These are phyloP conservation scores for Oasisia sp. DNA, from an alignment of 2,888 invertebrate species.

Conservation along the genomic window DNA sequence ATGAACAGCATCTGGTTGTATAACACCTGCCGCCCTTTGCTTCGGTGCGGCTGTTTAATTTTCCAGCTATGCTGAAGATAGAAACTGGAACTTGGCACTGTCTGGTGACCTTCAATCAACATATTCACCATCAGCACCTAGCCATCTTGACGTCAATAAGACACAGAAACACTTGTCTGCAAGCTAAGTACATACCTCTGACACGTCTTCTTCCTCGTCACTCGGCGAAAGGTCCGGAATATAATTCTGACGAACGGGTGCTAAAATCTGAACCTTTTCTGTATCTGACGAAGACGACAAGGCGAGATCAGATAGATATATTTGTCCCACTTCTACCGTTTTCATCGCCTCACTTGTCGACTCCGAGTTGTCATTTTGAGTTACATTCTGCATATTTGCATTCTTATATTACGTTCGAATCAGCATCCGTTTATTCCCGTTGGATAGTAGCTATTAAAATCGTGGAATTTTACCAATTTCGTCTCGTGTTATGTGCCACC, in stretches of 20 bases:
- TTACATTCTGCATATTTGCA: constrained; percentile 86
- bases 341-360: constrained; percentile 49
- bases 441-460: constrained; percentile 40
- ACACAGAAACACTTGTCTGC: not conserved
- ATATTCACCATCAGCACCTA: not conserved
- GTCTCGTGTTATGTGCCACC: constrained; percentile 49
- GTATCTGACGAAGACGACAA: constrained; percentile 40
- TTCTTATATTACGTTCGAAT: constrained; percentile 24
- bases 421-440: constrained; percentile 29
- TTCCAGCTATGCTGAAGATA: constrained; percentile 10
- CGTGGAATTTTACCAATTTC: constrained; percentile 38
- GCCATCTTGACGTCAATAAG: constrained; percentile 20
- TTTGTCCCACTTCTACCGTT: constrained; percentile 56
- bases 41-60: constrained; percentile 3
- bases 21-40: constrained; percentile 4
- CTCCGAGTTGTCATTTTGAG: constrained; percentile 48
- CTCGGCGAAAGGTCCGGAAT: constrained; percentile 95
- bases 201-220: constrained; percentile 90
- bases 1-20: not conserved
- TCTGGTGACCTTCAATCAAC: constrained; percentile 17
- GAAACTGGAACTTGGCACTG: constrained; percentile 3
- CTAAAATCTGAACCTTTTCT: constrained; percentile 44
- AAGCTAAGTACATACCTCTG: constrained; percentile 79
- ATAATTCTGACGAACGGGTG: constrained; percentile 74
- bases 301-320: constrained; percentile 46